phyloP scores from a whole-genome alignment of 2,797 vertebrate genomes.

The Poeciliopsis paucimaculata region DNA sequence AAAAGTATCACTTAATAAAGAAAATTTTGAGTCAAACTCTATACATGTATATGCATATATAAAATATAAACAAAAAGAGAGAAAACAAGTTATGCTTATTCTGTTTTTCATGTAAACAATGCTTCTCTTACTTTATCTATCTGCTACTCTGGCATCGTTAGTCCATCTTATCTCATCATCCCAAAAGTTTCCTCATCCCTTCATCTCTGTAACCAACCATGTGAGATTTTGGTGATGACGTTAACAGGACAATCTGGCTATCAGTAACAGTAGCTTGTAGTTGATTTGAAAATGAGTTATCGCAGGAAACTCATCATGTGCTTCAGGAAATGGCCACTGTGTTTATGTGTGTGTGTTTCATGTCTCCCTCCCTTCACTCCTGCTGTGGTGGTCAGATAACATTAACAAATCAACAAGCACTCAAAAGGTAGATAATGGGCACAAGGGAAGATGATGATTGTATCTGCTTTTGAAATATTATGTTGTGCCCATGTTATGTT shows the following conservation, averaged over 20 bases:
- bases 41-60: too few relatives aligned
- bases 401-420: conserved; percentile 60
- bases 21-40: neutral
- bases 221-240: conserved; percentile 10
- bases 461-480: conserved; percentile 73
- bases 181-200: conserved; percentile 5
- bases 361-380: conserved; percentile 46
- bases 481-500: conserved; percentile 55
- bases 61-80: neutral
- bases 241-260: conserved; percentile 24
- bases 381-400: conserved; percentile 72
- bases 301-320: conserved; percentile 56
- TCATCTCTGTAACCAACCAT: neutral
- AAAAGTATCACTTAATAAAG: neutral
- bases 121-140: neutral
- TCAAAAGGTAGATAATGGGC: conserved; percentile 40
- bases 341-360: conserved; percentile 41
- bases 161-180: conserved; percentile 8
- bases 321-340: conserved; percentile 63
- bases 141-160: neutral
- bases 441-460: conserved; percentile 40
- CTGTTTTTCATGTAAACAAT: neutral
- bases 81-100: neutral
- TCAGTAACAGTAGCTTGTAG: conserved; percentile 52
- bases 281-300: conserved; percentile 58